Evolutionary conservation across 2,888 invertebrate species (phyloP).

Genomic region (Plemyria rubiginata): DNA sequence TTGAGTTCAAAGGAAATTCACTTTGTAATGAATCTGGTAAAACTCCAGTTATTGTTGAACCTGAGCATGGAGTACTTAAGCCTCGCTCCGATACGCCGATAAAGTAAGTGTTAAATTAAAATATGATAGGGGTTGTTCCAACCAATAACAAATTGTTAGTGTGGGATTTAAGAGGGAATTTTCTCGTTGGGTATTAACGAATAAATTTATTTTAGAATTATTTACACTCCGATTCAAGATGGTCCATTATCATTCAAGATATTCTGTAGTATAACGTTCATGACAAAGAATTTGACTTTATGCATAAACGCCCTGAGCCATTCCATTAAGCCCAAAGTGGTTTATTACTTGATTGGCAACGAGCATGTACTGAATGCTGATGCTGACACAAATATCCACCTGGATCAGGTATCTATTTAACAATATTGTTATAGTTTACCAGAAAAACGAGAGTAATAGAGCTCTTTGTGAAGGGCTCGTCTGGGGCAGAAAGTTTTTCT

Average conservation of each 20-base stretch:
- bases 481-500: too few relatives aligned
- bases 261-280: conserved; percentile 81
- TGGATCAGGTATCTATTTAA: conserved; percentile 63
- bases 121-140: not conserved
- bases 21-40: conserved; percentile 82
- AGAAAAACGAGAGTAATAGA: too few relatives aligned
- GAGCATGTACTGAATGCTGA: conserved; percentile 68
- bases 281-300: conserved; percentile 78
- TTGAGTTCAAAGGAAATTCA: conserved; percentile 82
- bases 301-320: conserved; percentile 81
- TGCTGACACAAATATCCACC: conserved; percentile 70
- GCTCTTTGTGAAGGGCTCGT: too few relatives aligned
- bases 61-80: conserved; percentile 76
- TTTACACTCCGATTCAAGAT: conserved; percentile 80
- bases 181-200: not conserved
- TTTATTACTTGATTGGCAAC: conserved; percentile 72
- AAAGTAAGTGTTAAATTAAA: conserved; percentile 66
- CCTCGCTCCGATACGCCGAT: conserved; percentile 78
- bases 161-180: too few relatives aligned
- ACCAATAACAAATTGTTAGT: too few relatives aligned
- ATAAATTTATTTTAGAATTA: conserved; percentile 65
- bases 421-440: too few relatives aligned
- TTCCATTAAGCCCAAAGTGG: conserved; percentile 79
- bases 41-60: conserved; percentile 79
- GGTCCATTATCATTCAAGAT: conserved; percentile 84